These are phyloP conservation scores for Parascotia fuliginaria DNA, from an alignment of 2,888 invertebrate genomes.

Conservation along the genomic window DNA sequence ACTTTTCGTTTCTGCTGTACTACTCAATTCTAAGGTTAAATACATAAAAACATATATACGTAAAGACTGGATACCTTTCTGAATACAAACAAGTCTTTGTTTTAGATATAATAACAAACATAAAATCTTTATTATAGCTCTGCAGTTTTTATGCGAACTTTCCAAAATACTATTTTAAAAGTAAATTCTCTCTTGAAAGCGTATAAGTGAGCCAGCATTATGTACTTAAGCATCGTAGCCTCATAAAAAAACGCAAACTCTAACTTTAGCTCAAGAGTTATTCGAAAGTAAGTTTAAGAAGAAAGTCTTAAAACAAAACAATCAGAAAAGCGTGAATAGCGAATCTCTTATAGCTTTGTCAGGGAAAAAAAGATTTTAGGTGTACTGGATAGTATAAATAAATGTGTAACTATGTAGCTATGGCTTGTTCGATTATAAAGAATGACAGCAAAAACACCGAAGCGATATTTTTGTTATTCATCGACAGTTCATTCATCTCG, in stretches of 20 bases:
- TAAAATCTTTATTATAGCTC: neutral
- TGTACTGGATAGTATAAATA: neutral
- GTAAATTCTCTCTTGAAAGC: neutral
- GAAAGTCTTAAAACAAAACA: constrained; percentile 1
- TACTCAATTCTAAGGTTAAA: neutral
- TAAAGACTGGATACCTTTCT: too few relatives aligned
- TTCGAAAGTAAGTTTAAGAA: constrained; percentile 1
- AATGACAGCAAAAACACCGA: constrained; percentile 26
- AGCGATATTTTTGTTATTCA: constrained; percentile 37
- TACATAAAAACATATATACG: too few relatives aligned
- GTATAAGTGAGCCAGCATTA: neutral
- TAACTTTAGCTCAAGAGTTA: neutral
- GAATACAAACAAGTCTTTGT: neutral
- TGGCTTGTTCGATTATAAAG: constrained; percentile 24
- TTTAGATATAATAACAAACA: neutral
- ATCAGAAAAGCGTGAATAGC: neutral
- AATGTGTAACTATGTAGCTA: constrained; percentile 10
- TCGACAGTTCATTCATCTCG: constrained; percentile 73
- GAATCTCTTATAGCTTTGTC: constrained; percentile 3
- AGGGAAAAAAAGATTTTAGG: constrained; percentile 1
- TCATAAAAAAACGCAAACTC: constrained; percentile 2
- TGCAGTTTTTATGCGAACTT: neutral
- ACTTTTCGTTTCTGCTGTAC: neutral
- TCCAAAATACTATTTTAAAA: neutral
- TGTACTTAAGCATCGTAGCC: neutral